Percentiles rank a stretch among this genome's conserved stretches.
phyloP scores from a whole-genome alignment of 2,797 vertebrate species.

The Mus spretus region DNA sequence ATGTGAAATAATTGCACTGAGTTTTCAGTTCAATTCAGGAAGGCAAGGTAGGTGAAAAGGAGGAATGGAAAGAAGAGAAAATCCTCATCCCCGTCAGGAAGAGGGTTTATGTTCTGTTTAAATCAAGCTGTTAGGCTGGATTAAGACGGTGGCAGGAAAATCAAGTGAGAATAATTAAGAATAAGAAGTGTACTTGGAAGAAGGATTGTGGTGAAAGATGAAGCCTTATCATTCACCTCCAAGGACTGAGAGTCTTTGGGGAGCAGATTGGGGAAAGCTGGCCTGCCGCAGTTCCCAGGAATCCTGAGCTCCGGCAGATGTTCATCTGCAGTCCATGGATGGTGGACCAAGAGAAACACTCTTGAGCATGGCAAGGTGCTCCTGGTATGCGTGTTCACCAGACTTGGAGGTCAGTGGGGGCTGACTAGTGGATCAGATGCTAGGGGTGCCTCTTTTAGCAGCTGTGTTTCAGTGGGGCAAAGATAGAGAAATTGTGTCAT shows the following conservation, averaged over 20 bases:
- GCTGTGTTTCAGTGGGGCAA: neutral
- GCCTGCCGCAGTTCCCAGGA: neutral
- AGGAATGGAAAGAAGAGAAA: neutral
- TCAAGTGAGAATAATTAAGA: neutral
- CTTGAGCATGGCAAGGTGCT: neutral
- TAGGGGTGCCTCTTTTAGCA: neutral
- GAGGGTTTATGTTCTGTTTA: neutral
- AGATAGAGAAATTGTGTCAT: neutral
- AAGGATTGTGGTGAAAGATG: neutral
- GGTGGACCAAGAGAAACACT: neutral
- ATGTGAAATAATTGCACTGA: slow-evolving; percentile 18
- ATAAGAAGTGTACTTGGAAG: neutral
- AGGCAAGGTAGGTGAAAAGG: neutral
- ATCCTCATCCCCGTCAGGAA: neutral
- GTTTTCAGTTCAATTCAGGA: slow-evolving; percentile 15
- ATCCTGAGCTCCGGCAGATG: neutral
- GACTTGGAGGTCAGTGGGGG: neutral
- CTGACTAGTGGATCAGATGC: neutral
- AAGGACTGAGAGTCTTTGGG: neutral
- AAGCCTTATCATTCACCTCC: neutral
- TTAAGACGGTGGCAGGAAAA: neutral
- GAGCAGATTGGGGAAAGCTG: neutral
- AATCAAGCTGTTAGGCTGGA: neutral
- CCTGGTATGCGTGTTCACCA: neutral
- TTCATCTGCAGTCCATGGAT: neutral